phyloP scores from a whole-genome alignment of 2,797 vertebrate species.

The Periparus ater region DNA sequence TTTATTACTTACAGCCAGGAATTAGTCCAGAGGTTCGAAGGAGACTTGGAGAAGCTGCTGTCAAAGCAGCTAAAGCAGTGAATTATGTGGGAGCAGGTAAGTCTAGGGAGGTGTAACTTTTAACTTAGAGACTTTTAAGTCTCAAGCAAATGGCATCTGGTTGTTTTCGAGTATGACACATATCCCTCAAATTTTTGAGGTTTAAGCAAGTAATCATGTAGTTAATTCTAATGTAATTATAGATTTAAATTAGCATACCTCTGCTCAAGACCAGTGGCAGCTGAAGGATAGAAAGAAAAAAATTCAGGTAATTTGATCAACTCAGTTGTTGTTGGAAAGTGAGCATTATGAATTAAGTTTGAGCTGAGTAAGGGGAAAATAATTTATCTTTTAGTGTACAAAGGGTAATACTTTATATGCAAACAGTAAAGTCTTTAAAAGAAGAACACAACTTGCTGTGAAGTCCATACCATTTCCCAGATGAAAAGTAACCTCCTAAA shows the following conservation, averaged over 20 bases:
- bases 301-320: neutral
- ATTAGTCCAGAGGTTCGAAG: conserved; percentile 88
- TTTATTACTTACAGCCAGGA: conserved; percentile 82
- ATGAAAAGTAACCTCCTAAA: neutral
- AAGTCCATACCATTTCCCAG: neutral
- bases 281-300: neutral
- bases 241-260: neutral
- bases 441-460: neutral
- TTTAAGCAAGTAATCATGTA: neutral
- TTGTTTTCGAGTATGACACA: neutral
- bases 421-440: neutral
- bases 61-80: conserved; percentile 93
- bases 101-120: neutral
- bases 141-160: neutral
- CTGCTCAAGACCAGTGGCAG: neutral
- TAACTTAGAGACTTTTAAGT: neutral
- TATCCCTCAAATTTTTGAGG: neutral
- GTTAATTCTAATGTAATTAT: neutral
- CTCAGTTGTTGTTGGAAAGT: neutral
- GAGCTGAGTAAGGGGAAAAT: neutral
- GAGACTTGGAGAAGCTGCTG: conserved; percentile 93
- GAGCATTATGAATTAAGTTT: neutral
- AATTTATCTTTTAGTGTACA: neutral
- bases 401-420: neutral
- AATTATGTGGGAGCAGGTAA: conserved; percentile 95